Percentiles rank a stretch among this genome's conserved stretches.
Evolutionary conservation across 2,113 vertebrate species (phyloP).

Genomic region (Cephalopholis sonnerati): DNA sequence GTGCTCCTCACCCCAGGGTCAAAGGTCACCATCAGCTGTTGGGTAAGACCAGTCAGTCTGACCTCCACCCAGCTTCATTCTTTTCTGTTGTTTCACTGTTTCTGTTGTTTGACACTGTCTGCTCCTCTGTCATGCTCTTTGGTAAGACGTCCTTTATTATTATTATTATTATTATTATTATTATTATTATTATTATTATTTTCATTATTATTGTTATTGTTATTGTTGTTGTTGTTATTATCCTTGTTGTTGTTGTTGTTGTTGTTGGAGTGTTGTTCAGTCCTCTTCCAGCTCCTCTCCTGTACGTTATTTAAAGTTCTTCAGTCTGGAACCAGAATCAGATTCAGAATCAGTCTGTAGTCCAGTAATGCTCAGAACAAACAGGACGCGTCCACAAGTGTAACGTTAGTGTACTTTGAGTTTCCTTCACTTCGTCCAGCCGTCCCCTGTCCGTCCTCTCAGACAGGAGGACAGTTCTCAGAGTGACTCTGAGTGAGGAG

Average conservation of each 20-base stretch:
- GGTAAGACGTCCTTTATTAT: conserved; percentile 21
- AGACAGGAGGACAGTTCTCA: too few relatives aligned
- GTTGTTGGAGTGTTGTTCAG: neutral
- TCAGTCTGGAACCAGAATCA: neutral
- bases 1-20: conserved; percentile 78
- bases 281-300: conserved; percentile 8
- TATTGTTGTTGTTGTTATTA: conserved; percentile 7
- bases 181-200: neutral
- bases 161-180: neutral
- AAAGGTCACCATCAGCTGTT: conserved; percentile 76
- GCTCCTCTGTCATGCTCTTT: conserved; percentile 12
- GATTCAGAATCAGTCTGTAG: conserved; percentile 2
- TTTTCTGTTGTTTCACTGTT: conserved; percentile 51
- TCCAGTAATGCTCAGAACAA: neutral
- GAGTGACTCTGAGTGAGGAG: too few relatives aligned
- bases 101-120: conserved; percentile 23
- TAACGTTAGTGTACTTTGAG: neutral
- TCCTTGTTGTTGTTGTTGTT: neutral
- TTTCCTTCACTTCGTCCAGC: neutral
- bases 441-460: too few relatives aligned
- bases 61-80: conserved; percentile 57
- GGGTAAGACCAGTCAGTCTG: conserved; percentile 77
- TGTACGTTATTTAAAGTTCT: neutral
- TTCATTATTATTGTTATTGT: neutral
- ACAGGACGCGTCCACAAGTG: neutral